Evolutionary conservation across 2,797 vertebrate species (phyloP), one percentile per base, ranked within the genome.

Genomic region (Sebastes vulpes): DNA sequence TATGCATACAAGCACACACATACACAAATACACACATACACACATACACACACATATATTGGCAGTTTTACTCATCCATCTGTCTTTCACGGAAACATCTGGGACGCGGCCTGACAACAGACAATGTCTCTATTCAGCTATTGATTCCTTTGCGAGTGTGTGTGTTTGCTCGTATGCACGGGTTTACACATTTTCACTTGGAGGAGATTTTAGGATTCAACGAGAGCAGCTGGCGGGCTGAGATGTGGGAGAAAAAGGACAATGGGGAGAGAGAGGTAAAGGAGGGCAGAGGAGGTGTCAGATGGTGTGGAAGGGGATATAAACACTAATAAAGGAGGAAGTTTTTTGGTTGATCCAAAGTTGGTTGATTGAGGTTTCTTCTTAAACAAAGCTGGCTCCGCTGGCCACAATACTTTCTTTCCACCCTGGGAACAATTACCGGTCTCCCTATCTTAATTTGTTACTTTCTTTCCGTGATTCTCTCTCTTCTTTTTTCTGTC

Each of bases 31-130:
- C 9, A 75, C 6, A 65, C 4, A 75, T 31, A 71, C 42, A 57
- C 23, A 20, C 38, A 26, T 4, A 26, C 6, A 75, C 46, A 71
- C 42, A 57, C 23, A 20, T 7, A 70, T 2, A 32, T 9, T 64
- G 26, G 61, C 38, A 72, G 48, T 61, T 77, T 68, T 81, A 16
- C 57, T 59, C 25, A 75, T 68, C 67, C 73, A 75, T 72, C 65
- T 80, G 56, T 78, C 54, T 78, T 63, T 60, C 25, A 25, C 12
- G 6, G 12, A 77, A 80, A 90, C 85, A 87, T 76, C 73, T 86
- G 68, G 21, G 52, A 80, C 58, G n/a, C 20, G 5, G 52, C 56
- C 61, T 38, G 53, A 70, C 46, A 60, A 28, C 10, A 72, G 20
- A 77, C 72, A 81, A 75, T 67, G 52, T 74, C 21, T 85, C 53